These are phyloP conservation scores for Lytechinus pictus DNA, from an alignment of 35 echinoderm and acorn worm species.

Conservation along the genomic window DNA sequence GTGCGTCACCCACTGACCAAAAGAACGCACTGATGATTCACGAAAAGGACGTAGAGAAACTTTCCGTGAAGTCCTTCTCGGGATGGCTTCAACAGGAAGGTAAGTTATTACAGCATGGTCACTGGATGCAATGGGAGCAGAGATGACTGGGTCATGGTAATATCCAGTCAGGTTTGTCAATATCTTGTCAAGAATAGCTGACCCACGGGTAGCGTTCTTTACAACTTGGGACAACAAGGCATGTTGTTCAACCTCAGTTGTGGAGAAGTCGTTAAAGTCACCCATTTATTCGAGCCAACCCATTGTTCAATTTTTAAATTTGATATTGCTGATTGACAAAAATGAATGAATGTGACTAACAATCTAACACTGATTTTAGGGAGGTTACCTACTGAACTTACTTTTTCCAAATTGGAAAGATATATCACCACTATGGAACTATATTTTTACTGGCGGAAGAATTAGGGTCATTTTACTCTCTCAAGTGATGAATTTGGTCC, in stretches of 20 bases:
- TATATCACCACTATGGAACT: too few species aligned
- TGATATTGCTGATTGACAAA: too few species aligned
- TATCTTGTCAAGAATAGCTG: not conserved
- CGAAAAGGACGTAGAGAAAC: slow-evolving; percentile 26
- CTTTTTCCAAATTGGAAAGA: too few species aligned
- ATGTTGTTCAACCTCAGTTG: not conserved
- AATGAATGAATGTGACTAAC: too few species aligned
- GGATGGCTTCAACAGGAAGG: not conserved
- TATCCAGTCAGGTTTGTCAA: not conserved
- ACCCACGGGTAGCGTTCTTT: not conserved
- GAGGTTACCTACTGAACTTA: too few species aligned
- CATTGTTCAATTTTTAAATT: too few species aligned
- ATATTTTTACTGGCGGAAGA: too few species aligned
- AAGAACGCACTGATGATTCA: not conserved
- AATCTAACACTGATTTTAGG: too few species aligned
- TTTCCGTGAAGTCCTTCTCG: not conserved
- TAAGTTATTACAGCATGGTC: not conserved
- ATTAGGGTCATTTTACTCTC: too few species aligned
- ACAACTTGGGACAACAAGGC: slow-evolving; percentile 4
- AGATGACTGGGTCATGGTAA: not conserved
- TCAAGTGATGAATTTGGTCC: too few species aligned
- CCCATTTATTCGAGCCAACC: too few species aligned
- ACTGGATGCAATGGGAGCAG: not conserved
- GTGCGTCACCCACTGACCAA: not conserved
- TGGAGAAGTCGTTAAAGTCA: not conserved